Percentiles rank a stretch among this genome's conserved stretches.
Conservation (phyloP, 2,888 invertebrate species). For the Periphyllus acericola region DNA sequence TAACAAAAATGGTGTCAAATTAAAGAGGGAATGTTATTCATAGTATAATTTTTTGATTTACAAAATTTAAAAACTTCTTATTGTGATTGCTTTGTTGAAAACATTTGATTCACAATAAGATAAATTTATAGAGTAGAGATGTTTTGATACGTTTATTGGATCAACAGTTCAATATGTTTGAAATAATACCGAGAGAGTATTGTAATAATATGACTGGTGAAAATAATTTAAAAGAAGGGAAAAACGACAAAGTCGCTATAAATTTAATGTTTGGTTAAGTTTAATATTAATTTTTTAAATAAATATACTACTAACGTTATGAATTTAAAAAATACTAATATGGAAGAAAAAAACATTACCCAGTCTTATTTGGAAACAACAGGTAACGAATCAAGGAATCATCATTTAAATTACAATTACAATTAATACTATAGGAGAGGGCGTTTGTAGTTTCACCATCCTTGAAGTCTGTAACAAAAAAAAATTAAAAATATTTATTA, state of each 20-base stretch:
- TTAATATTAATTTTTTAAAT: not conserved
- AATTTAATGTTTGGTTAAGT: conserved; percentile 7
- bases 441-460: conserved; percentile 27
- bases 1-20: conserved; percentile 39
- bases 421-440: conserved; percentile 56
- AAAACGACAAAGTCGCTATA: conserved; percentile 3
- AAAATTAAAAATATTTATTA: not conserved
- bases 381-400: conserved; percentile 59
- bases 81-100: conserved; percentile 43
- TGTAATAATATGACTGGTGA: conserved; percentile 12
- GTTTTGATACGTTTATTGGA: not conserved
- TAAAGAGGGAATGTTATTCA: conserved; percentile 33
- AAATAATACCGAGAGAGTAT: conserved; percentile 7
- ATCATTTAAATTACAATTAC: conserved; percentile 52
- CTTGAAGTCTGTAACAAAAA: conserved; percentile 48
- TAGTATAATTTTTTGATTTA: conserved; percentile 12
- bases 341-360: conserved; percentile 55
- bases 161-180: conserved; percentile 35
- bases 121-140: not conserved
- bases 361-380: conserved; percentile 60
- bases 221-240: conserved; percentile 22
- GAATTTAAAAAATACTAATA: conserved; percentile 44
- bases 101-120: conserved; percentile 48
- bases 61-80: conserved; percentile 11
- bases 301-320: conserved; percentile 40